Percentiles rank a stretch among this genome's conserved stretches.
Conservation (phyloP, 2,797 vertebrate species). For the Onychomys torridus region DNA sequence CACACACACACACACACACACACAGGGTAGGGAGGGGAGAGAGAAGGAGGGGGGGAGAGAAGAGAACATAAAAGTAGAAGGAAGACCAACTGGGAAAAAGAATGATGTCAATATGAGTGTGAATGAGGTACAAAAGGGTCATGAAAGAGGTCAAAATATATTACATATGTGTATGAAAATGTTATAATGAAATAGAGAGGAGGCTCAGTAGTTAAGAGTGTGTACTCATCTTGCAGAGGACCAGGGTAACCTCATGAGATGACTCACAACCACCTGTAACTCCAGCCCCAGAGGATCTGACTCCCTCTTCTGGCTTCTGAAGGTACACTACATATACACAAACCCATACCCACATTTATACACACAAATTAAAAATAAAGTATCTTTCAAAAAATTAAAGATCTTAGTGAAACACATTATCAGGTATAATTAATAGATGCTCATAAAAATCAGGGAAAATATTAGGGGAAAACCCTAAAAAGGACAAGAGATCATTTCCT, state of each 20-base stretch:
- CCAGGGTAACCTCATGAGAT: neutral
- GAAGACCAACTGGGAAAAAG: neutral
- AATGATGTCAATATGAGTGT: neutral
- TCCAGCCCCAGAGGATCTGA: neutral
- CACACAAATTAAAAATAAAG: neutral
- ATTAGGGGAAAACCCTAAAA: neutral
- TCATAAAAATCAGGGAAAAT: neutral
- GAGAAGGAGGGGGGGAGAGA: fast-evolving
- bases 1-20: neutral
- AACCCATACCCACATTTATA: neutral
- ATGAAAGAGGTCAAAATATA: neutral
- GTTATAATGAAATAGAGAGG: neutral
- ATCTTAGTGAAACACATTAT: neutral
- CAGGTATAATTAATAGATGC: neutral
- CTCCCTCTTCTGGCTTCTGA: neutral
- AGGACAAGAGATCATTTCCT: neutral
- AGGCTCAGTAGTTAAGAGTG: neutral
- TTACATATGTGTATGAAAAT: neutral
- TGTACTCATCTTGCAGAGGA: neutral
- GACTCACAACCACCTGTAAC: neutral
- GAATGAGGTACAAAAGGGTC: neutral
- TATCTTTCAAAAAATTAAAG: neutral
- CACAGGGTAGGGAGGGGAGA: neutral
- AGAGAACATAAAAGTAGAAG: neutral
- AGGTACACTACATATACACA: neutral